A percentile compares a stretch with the other conserved stretches of the same genome.
Conservation (phyloP, 2,888 invertebrate species). For the Amiota mariae region DNA sequence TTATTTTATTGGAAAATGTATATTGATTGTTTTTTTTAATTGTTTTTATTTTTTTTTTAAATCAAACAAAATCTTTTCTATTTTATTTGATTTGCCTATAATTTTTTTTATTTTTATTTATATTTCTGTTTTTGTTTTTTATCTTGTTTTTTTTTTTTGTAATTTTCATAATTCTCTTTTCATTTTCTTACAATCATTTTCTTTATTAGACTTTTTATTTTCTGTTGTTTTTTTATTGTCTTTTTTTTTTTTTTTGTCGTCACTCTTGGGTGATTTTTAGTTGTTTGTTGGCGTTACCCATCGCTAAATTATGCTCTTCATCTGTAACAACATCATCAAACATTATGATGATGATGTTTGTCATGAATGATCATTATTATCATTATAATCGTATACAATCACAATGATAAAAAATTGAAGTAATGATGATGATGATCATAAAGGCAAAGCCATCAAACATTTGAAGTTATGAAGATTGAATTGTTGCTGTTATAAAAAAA, state of each 20-base stretch:
- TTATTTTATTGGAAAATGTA: no score
- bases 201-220: conserved; percentile 14
- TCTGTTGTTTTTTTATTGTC: conserved; percentile 18
- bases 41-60: no score
- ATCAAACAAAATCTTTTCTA: no score
- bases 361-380: neutral
- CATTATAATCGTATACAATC: neutral
- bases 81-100: conserved; percentile 27
- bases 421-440: no score
- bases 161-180: neutral
- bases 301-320: conserved; percentile 29
- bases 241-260: conserved; percentile 43
- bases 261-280: conserved; percentile 61
- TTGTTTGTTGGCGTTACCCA: conserved; percentile 28
- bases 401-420: neutral
- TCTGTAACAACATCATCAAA: conserved; percentile 19
- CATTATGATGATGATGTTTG: neutral
- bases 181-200: neutral
- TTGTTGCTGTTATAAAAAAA: no score
- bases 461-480: no score
- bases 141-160: conserved; percentile 7
- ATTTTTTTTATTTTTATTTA: neutral
- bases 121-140: conserved; percentile 28
- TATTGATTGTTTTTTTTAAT: no score
- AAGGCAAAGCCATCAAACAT: no score